A percentile compares a stretch with the other conserved stretches of the same genome.
phyloP scores from a whole-genome alignment of 2,888 invertebrate species.

The Neoscelio sp. region DNA sequence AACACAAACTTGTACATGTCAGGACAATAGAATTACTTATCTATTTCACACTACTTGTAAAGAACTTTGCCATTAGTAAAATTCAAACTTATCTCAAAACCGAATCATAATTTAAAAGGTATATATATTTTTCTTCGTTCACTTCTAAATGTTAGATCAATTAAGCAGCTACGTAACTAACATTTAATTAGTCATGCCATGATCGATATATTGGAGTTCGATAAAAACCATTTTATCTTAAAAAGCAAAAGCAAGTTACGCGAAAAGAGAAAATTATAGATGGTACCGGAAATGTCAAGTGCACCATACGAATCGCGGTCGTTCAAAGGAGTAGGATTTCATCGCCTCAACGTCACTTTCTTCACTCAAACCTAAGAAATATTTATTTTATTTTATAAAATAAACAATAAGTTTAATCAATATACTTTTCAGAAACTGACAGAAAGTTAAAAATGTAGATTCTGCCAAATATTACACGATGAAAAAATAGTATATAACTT shows the following conservation, averaged over 20 bases:
- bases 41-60: no score
- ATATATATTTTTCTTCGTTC: no score
- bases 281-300: constrained; percentile 36
- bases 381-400: constrained; percentile 2
- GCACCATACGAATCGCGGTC: constrained; percentile 18
- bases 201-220: no score
- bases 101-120: no score
- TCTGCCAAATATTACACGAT: constrained; percentile 13
- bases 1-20: no score
- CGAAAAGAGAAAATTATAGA: constrained; percentile 27
- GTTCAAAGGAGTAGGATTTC: constrained; percentile 13
- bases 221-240: neutral
- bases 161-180: neutral
- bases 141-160: no score
- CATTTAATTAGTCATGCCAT: no score
- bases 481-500: constrained; percentile 2
- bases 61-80: no score
- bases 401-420: no score
- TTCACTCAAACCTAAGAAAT: neutral
- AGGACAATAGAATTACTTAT: no score
- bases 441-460: neutral
- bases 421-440: neutral
- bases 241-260: constrained; percentile 10
- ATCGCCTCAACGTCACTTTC: constrained; percentile 11
- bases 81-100: no score